A percentile compares a stretch with the other conserved stretches of the same genome.
phyloP scores from a whole-genome alignment of 2,888 invertebrate genomes.

The Watsonalla cultraria region DNA sequence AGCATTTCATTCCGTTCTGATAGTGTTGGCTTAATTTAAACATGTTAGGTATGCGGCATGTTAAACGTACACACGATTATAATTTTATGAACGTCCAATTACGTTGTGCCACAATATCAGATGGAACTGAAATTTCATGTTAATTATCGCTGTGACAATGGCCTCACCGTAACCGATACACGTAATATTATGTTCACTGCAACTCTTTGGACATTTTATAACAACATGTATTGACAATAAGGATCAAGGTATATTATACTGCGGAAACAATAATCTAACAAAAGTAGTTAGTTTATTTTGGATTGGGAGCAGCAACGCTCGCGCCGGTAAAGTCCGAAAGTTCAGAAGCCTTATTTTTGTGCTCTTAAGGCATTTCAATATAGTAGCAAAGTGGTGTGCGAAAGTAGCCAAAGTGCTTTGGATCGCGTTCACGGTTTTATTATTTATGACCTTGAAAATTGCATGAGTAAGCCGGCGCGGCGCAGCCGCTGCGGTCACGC shows the following conservation, averaged over 20 bases:
- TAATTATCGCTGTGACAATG: slow-evolving; percentile 39
- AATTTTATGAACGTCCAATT: slow-evolving; percentile 16
- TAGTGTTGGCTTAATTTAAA: slow-evolving; percentile 20
- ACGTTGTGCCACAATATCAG: slow-evolving; percentile 33
- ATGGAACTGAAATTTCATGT: slow-evolving; percentile 34
- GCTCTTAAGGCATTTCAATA: slow-evolving; percentile 57
- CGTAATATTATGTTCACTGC: not conserved
- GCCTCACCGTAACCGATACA: slow-evolving; percentile 16
- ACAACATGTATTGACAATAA: not conserved
- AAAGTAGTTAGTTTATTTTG: no score
- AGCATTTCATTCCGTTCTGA: slow-evolving; percentile 6
- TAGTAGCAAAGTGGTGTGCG: slow-evolving; percentile 73
- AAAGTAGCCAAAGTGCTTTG: slow-evolving; percentile 73
- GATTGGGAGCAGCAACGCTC: no score
- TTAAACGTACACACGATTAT: slow-evolving; percentile 16
- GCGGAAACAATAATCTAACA: no score
- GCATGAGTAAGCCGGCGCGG: slow-evolving; percentile 68
- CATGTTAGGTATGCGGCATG: slow-evolving; percentile 16
- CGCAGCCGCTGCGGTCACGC: slow-evolving; percentile 71
- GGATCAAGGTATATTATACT: not conserved
- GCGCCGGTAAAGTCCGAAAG: not conserved
- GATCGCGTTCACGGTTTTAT: slow-evolving; percentile 71
- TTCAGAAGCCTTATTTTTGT: slow-evolving; percentile 15
- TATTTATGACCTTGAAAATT: slow-evolving; percentile 78
- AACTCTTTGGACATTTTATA: not conserved